These are phyloP conservation scores for Belgica antarctica DNA, from an alignment of 2,888 invertebrate species.

Conservation along the genomic window DNA sequence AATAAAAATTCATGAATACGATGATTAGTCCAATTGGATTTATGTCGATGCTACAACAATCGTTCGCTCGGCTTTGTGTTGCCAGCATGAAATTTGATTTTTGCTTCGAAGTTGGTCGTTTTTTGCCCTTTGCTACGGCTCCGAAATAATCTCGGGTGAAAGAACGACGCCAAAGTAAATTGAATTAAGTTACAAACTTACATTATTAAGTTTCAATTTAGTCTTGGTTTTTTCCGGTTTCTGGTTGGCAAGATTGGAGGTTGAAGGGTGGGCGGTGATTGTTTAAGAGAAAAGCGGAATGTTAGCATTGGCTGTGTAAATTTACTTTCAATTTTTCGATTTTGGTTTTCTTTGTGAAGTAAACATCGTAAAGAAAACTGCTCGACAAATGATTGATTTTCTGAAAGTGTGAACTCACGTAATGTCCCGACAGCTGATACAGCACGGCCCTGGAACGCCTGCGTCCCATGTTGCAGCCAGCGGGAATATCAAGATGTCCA, in stretches of 20 bases:
- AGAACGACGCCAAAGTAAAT: background rate
- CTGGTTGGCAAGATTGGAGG: conserved; percentile 57
- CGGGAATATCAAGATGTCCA: conserved; percentile 72
- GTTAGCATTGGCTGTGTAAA: background rate
- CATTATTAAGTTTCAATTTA: conserved; percentile 92
- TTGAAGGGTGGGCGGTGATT: no score
- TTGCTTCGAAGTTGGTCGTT: no score
- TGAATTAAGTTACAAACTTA: conserved; percentile 60
- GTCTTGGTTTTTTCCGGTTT: conserved; percentile 91
- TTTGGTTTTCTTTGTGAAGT: background rate
- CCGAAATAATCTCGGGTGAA: no score
- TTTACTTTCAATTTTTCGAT: background rate
- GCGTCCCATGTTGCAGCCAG: conserved; percentile 85
- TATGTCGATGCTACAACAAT: no score
- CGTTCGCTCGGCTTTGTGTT: no score
- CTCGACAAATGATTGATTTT: background rate
- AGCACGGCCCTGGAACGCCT: conserved; percentile 91
- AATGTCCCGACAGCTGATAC: conserved; percentile 91
- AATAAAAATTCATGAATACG: background rate
- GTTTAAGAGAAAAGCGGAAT: background rate
- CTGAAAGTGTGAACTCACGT: conserved; percentile 1
- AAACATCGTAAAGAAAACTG: background rate
- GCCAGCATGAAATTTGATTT: no score
- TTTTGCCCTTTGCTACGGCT: no score
- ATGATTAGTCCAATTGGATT: background rate